Percentiles rank a stretch among this genome's conserved stretches.
Conservation (phyloP, 1,140 invertebrate genomes). For the Adoxophyes honmai region DNA sequence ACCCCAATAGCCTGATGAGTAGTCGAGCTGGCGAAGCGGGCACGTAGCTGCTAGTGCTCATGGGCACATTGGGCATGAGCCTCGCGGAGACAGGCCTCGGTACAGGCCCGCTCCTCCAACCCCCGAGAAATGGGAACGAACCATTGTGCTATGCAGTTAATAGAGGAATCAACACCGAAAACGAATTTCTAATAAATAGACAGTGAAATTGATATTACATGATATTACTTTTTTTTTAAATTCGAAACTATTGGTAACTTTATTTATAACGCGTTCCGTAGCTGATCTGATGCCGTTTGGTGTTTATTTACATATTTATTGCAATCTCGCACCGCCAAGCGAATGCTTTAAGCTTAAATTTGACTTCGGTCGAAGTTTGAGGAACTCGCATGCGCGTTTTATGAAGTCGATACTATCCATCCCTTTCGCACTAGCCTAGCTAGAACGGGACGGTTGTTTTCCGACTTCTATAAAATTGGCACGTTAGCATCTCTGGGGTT, state of each 20-base stretch:
- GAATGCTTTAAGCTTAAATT: slow-evolving; percentile 8
- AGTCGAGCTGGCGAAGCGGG: background rate
- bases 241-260: slow-evolving; percentile 66
- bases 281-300: slow-evolving; percentile 48
- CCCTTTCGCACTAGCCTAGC: too few species aligned
- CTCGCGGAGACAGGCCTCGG: background rate
- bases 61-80: background rate
- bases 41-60: background rate
- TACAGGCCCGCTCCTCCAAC: background rate
- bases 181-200: slow-evolving; percentile 70
- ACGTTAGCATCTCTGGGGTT: background rate
- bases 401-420: too few species aligned
- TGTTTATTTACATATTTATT: slow-evolving; percentile 75
- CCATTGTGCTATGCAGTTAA: slow-evolving; percentile 42
- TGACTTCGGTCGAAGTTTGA: background rate
- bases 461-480: too few species aligned
- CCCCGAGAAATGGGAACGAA: slow-evolving; percentile 57
- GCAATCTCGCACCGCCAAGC: slow-evolving; percentile 43
- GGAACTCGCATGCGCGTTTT: too few species aligned
- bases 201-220: slow-evolving; percentile 74
- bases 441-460: too few species aligned
- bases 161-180: slow-evolving; percentile 75
- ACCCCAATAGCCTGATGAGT: background rate
- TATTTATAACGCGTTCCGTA: slow-evolving; percentile 47
- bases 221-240: slow-evolving; percentile 67